A percentile compares a stretch with the other conserved stretches of the same genome.
Conservation (phyloP, 2,113 vertebrate species). For the Otolemur garnettii region DNA sequence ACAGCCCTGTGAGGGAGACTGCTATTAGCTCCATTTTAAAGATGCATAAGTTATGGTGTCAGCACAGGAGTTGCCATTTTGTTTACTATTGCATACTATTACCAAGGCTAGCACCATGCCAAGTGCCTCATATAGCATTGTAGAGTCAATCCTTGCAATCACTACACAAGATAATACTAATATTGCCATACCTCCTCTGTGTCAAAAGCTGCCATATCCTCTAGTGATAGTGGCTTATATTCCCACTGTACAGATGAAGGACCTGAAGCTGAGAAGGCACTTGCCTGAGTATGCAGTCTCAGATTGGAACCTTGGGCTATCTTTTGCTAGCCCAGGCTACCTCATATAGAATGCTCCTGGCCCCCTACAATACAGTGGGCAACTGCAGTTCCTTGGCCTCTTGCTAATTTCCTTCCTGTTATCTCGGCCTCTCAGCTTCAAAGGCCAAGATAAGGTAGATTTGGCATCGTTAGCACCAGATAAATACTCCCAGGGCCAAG, state of each 20-base stretch:
- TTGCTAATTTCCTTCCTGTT: neutral
- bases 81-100: neutral
- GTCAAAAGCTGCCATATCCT: neutral
- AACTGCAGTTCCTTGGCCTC: neutral
- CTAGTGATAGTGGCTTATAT: neutral
- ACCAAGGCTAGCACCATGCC: too few species aligned
- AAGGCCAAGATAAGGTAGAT: neutral
- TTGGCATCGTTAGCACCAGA: neutral
- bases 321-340: neutral
- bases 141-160: neutral
- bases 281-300: neutral
- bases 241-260: neutral
- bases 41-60: rapidly evolving
- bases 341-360: neutral
- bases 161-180: neutral
- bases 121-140: neutral
- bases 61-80: neutral
- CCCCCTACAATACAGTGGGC: neutral
- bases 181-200: neutral
- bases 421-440: neutral
- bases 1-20: neutral
- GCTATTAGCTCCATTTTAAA: neutral
- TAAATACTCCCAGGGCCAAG: neutral
- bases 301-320: neutral
- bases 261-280: neutral